Evolutionary conservation across 2,888 invertebrate genomes (phyloP).

Genomic region (Acheta domesticus): DNA sequence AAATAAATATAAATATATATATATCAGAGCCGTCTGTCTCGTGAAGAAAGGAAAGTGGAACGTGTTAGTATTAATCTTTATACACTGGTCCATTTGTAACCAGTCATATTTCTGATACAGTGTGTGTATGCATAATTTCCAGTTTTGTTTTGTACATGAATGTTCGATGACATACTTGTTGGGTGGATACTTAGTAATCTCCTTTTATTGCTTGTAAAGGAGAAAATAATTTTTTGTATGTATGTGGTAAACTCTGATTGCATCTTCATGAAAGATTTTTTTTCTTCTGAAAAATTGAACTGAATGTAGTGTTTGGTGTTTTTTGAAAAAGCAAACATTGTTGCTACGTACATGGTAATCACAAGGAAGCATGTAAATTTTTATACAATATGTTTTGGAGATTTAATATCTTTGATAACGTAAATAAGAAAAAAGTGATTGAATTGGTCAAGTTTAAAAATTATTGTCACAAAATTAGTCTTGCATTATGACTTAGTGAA

Average conservation of each 20-base stretch:
- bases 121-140: slow-evolving; percentile 4
- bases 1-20: slow-evolving; percentile 7
- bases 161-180: neutral
- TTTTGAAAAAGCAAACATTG: too few species aligned
- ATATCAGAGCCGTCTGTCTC: slow-evolving; percentile 18
- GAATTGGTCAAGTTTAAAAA: too few species aligned
- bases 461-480: too few species aligned
- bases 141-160: slow-evolving; percentile 3
- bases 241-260: neutral
- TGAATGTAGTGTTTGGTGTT: too few species aligned
- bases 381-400: too few species aligned
- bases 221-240: neutral
- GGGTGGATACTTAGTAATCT: neutral
- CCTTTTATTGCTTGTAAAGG: neutral
- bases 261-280: neutral
- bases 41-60: slow-evolving; percentile 9
- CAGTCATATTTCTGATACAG: neutral
- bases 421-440: too few species aligned
- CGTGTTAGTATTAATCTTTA: slow-evolving; percentile 9
- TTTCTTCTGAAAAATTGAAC: too few species aligned
- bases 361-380: too few species aligned
- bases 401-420: too few species aligned
- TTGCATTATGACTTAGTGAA: too few species aligned
- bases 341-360: too few species aligned
- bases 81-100: neutral